Conservation (phyloP, 2,113 vertebrate genomes). For the Trichechus manatus region DNA sequence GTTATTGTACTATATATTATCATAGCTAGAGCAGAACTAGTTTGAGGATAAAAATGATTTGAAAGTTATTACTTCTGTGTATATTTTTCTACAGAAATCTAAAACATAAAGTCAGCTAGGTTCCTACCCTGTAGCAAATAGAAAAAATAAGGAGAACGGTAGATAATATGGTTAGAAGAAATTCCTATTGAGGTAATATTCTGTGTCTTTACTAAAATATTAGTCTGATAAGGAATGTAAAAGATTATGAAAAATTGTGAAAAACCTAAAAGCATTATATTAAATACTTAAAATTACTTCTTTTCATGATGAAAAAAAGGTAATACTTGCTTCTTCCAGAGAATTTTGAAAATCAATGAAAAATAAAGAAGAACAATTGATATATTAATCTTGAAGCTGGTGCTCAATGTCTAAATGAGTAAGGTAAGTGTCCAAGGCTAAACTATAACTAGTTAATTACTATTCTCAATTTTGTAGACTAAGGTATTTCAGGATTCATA, state of each 20-base stretch:
- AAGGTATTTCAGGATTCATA: background rate
- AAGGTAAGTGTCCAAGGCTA: background rate
- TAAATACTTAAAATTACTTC: background rate
- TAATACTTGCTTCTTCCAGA: background rate
- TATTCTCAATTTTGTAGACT: background rate
- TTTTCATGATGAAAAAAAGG: background rate
- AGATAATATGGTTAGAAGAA: background rate
- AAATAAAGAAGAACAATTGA: background rate
- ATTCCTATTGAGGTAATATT: background rate
- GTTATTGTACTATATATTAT: conserved; percentile 70
- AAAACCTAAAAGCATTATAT: background rate
- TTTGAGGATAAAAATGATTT: conserved; percentile 52
- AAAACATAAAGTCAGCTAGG: conserved; percentile 16
- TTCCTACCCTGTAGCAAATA: background rate
- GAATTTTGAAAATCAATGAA: conserved; percentile 5
- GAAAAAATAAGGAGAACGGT: background rate
- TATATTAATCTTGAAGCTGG: background rate
- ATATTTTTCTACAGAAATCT: background rate
- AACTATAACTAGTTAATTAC: background rate
- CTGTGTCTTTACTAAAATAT: conserved; percentile 19
- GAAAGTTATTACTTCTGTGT: background rate
- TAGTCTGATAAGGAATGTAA: background rate
- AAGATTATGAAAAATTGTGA: conserved; percentile 31
- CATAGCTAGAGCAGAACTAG: conserved; percentile 40
- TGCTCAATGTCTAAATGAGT: background rate